phyloP scores from a whole-genome alignment of 1,140 invertebrate genomes.

The Laodelphax striatellus region DNA sequence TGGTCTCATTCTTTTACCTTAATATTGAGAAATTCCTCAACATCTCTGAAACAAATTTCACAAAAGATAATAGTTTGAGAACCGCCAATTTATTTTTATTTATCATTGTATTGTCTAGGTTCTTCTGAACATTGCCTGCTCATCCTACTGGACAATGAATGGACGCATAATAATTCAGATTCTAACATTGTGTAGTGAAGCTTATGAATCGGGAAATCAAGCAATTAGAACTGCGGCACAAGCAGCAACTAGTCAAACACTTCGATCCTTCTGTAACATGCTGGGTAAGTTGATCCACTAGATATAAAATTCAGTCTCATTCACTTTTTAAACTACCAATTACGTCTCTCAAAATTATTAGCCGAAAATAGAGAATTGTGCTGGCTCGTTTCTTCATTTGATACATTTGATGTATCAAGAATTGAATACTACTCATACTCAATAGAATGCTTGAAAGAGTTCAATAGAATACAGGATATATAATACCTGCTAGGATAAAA shows the following conservation, averaged over 20 bases:
- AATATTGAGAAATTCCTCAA: too few relatives aligned
- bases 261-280: conserved; percentile 69
- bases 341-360: too few relatives aligned
- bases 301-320: neutral
- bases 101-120: conserved; percentile 38
- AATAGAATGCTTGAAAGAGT: too few relatives aligned
- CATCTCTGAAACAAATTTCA: too few relatives aligned
- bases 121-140: conserved; percentile 67
- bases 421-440: too few relatives aligned
- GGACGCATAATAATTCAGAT: conserved; percentile 68
- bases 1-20: too few relatives aligned
- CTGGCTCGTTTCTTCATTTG: too few relatives aligned
- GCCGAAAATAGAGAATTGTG: too few relatives aligned
- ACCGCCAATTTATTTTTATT: neutral
- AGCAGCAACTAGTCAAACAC: conserved; percentile 69
- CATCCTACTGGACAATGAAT: conserved; percentile 69
- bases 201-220: conserved; percentile 58
- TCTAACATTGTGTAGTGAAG: conserved; percentile 58
- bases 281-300: conserved; percentile 42
- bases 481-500: too few relatives aligned
- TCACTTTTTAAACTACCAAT: too few relatives aligned
- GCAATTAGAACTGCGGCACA: conserved; percentile 68
- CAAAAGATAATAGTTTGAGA: neutral
- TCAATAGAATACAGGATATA: too few relatives aligned
- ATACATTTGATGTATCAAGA: too few relatives aligned